Evolutionary conservation across 2,888 invertebrate genomes (phyloP).

Genomic region (Eurytoma californica): DNA sequence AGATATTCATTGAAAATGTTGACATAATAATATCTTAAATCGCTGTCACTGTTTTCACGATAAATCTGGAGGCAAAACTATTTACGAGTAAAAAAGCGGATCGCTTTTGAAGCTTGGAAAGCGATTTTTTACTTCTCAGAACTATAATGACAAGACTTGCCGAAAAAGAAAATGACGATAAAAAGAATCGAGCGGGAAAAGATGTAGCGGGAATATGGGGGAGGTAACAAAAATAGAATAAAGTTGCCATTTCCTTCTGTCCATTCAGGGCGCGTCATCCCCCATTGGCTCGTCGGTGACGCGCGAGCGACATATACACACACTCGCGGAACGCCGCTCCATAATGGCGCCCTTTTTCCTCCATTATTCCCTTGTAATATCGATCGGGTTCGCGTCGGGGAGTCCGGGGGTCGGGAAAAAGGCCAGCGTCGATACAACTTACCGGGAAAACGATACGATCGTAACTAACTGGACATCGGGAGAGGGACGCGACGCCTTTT

Average conservation of each 20-base stretch:
- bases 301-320: neutral
- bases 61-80: no score
- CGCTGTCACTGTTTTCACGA: no score
- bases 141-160: no score
- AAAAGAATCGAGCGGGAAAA: neutral
- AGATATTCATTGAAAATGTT: no score
- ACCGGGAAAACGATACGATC: constrained; percentile 48
- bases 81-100: no score
- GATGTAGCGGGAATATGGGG: neutral
- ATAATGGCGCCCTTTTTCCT: constrained; percentile 52
- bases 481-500: neutral
- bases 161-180: no score
- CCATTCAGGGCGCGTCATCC: constrained; percentile 9
- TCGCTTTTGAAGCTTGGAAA: no score
- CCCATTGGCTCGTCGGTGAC: constrained; percentile 22
- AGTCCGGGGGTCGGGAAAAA: constrained; percentile 25
- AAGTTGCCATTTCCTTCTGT: constrained; percentile 48
- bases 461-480: constrained; percentile 14
- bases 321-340: neutral
- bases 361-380: constrained; percentile 38
- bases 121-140: no score
- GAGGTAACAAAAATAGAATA: constrained; percentile 31
- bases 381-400: constrained; percentile 43
- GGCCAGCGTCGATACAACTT: constrained; percentile 4
- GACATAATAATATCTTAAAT: no score